A percentile compares a stretch with the other conserved stretches of the same genome.
Conservation (phyloP, 1,140 invertebrate species). For the Pseudomyrmex sp. region DNA sequence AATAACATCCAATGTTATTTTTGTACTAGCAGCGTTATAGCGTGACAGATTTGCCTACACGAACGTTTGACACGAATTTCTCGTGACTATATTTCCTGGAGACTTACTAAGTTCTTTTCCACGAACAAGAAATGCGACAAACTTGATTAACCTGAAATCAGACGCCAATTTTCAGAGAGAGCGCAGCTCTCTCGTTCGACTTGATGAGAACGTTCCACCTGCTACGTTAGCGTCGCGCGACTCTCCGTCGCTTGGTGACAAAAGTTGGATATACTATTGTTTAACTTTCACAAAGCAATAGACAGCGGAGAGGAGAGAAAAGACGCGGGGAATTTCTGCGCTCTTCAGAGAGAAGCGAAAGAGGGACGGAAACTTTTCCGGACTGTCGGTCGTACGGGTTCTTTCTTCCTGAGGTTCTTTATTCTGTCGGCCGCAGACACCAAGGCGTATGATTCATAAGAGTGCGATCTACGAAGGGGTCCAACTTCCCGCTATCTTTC, state of each 20-base stretch:
- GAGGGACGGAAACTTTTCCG: constrained; percentile 29
- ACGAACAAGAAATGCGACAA: constrained; percentile 25
- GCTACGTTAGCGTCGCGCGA: constrained; percentile 38
- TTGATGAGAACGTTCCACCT: constrained; percentile 67
- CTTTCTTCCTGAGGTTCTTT: constrained; percentile 54
- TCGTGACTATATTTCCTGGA: not conserved
- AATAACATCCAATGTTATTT: not conserved
- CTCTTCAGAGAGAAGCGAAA: constrained; percentile 7
- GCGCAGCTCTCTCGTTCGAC: not conserved
- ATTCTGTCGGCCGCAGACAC: constrained; percentile 57
- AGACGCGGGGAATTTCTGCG: not conserved
- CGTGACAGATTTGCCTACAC: not conserved
- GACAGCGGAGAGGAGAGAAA: not conserved
- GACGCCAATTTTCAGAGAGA: constrained; percentile 47
- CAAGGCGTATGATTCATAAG: constrained; percentile 60
- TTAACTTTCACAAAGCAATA: constrained; percentile 66
- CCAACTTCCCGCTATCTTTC: constrained; percentile 2
- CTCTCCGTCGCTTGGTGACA: constrained; percentile 51
- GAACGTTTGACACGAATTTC: not conserved
- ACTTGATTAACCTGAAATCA: constrained; percentile 62
- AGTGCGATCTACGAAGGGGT: constrained; percentile 23
- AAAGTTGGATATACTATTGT: constrained; percentile 65
- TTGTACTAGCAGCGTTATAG: not conserved
- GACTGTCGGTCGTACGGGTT: constrained; percentile 34
- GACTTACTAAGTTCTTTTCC: not conserved